Percentiles rank a stretch among this genome's conserved stretches.
Conservation (phyloP, 35 echinoderm and acorn worm genomes). For the Nesometra sesokonis region DNA sequence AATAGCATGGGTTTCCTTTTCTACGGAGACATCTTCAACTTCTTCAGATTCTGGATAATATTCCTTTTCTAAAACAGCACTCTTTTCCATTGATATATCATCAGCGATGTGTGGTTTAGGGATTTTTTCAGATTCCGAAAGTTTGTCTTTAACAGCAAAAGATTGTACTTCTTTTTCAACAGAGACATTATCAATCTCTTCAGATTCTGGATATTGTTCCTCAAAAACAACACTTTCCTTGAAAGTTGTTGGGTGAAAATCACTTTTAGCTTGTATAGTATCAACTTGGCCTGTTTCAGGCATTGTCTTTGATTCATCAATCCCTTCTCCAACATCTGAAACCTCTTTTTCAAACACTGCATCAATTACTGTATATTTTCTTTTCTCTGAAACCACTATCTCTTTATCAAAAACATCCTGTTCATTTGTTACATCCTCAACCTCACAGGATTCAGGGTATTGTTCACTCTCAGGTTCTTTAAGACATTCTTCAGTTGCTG, state of each 20-base stretch:
- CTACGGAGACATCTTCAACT: neutral
- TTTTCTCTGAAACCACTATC: neutral
- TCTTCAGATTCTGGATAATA: constrained; percentile 1
- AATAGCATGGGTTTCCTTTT: neutral
- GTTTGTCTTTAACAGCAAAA: neutral
- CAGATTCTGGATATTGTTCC: constrained; percentile 6
- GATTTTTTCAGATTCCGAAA: neutral
- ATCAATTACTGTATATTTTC: neutral
- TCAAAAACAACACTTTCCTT: constrained; percentile 4
- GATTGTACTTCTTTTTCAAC: neutral
- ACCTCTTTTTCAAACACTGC: neutral
- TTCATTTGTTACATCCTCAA: neutral
- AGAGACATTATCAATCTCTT: neutral
- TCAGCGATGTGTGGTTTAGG: too few species aligned
- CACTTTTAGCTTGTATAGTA: too few species aligned
- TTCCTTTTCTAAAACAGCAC: neutral
- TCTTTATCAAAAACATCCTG: constrained; percentile 5
- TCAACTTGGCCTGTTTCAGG: too few species aligned
- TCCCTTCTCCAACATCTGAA: constrained; percentile 4
- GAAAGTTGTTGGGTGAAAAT: too few species aligned
- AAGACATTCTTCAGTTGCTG: neutral
- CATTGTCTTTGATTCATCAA: too few species aligned
- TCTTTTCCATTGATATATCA: neutral
- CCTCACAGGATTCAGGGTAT: neutral
- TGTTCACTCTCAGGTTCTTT: too few species aligned